Conservation (phyloP, 1,140 invertebrate genomes). For the Diorhabda carinulata region DNA sequence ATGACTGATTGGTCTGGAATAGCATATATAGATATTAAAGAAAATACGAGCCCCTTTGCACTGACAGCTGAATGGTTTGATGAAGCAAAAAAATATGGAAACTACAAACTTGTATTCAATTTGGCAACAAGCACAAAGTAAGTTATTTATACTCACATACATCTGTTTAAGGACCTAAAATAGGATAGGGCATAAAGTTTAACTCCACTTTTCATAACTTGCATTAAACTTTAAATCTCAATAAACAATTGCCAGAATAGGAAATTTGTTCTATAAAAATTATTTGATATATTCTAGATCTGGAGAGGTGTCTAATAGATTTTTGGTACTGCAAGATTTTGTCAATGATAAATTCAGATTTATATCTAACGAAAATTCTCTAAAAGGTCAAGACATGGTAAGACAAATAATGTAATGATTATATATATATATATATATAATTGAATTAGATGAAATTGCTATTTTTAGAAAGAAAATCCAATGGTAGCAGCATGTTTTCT, state of each 20-base stretch:
- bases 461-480: constrained; percentile 48
- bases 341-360: constrained; percentile 53
- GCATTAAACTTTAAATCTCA: background rate
- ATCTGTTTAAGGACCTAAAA: constrained; percentile 37
- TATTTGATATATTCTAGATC: constrained; percentile 42
- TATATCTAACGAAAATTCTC: constrained; percentile 50
- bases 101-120: background rate
- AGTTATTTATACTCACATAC: constrained; percentile 19
- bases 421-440: constrained; percentile 11
- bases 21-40: constrained; percentile 4
- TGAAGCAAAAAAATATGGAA: constrained; percentile 6
- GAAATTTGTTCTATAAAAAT: background rate
- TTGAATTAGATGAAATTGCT: background rate
- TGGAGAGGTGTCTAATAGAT: constrained; percentile 48
- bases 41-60: background rate
- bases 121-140: constrained; percentile 12
- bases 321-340: constrained; percentile 48
- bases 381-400: constrained; percentile 52
- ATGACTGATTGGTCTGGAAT: background rate
- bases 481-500: constrained; percentile 52
- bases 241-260: too few species aligned
- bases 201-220: constrained; percentile 34
- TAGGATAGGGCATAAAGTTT: constrained; percentile 41
- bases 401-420: constrained; percentile 27
- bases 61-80: constrained; percentile 6